Conservation (phyloP, 2,888 invertebrate species). For the Plagodis pulveraria region DNA sequence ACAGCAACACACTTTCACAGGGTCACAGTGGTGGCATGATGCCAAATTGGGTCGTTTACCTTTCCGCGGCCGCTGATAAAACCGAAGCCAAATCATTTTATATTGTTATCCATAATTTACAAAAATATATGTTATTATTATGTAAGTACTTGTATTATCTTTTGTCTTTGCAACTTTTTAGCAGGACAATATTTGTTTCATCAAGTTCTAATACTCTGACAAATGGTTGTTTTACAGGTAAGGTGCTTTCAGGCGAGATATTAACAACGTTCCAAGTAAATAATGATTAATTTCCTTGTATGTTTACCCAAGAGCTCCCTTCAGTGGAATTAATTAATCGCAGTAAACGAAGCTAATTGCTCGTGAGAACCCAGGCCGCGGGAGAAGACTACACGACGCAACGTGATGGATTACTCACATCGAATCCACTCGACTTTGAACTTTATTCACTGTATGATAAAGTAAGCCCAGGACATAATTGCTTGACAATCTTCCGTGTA, state of each 20-base stretch:
- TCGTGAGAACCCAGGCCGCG: conserved; percentile 47
- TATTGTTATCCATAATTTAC: no score
- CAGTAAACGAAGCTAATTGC: conserved; percentile 64
- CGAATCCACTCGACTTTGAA: conserved; percentile 36
- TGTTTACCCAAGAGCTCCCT: conserved; percentile 52
- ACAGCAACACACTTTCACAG: no score
- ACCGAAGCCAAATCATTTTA: no score
- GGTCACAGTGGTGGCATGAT: no score
- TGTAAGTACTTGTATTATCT: no score
- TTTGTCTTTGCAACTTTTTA: no score
- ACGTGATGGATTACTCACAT: conserved; percentile 49
- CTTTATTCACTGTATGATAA: conserved; percentile 29
- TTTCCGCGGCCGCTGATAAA: no score
- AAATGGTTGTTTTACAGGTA: background rate
- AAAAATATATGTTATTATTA: no score
- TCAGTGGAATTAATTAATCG: conserved; percentile 62
- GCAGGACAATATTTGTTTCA: no score
- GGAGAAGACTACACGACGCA: conserved; percentile 39
- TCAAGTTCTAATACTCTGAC: no score
- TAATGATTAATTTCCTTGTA: conserved; percentile 53
- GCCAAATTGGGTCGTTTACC: no score
- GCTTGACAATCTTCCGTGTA: conserved; percentile 14
- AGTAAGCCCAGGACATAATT: conserved; percentile 26
- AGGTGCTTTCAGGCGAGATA: conserved; percentile 6
- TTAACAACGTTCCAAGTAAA: conserved; percentile 44